These are phyloP conservation scores for Todiramphus chloris DNA, from an alignment of 2,113 vertebrate species.

Conservation along the genomic window DNA sequence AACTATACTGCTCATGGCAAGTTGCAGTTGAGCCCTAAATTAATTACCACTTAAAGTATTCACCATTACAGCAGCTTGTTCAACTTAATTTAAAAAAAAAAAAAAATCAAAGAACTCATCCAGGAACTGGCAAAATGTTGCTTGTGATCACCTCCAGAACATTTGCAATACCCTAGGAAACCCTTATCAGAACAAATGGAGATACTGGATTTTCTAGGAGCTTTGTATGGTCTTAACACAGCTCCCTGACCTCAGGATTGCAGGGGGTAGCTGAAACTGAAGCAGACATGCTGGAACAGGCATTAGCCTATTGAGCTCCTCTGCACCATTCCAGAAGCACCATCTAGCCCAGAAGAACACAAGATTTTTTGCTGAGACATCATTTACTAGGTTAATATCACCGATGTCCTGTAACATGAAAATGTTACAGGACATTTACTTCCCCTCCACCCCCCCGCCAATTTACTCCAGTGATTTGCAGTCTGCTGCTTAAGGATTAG, in stretches of 20 bases:
- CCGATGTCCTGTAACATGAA: not conserved
- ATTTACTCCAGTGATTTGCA: not conserved
- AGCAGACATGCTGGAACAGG: not conserved
- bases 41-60: not conserved
- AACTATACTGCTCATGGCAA: not conserved
- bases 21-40: not conserved
- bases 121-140: not conserved
- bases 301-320: not conserved
- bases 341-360: not conserved
- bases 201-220: not conserved
- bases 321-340: not conserved
- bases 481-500: not conserved
- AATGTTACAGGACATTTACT: not conserved
- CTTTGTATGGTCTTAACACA: not conserved
- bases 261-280: not conserved
- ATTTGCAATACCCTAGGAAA: not conserved
- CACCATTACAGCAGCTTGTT: not conserved
- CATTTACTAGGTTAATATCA: not conserved
- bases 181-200: not conserved
- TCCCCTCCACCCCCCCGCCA: no score
- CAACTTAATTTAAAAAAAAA: not conserved
- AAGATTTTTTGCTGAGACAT: not conserved
- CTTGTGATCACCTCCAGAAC: not conserved
- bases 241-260: not conserved
- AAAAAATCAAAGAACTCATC: not conserved